phyloP scores from a whole-genome alignment of 2,888 invertebrate genomes.

The Platycheirus albimanus region DNA sequence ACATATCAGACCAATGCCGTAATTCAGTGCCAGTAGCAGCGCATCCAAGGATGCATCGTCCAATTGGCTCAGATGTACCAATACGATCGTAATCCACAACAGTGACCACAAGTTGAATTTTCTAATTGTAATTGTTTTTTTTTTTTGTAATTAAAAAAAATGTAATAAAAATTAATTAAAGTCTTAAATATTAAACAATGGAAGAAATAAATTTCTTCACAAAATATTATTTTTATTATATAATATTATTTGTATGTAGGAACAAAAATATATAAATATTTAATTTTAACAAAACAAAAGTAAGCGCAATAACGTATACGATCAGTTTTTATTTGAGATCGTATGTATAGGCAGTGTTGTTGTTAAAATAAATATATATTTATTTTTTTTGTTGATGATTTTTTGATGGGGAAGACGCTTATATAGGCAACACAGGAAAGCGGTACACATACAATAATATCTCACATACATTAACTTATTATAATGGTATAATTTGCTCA shows the following conservation, averaged over 20 bases:
- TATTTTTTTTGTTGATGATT: conserved; percentile 5
- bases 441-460: conserved; percentile 47
- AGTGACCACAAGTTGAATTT: conserved; percentile 99
- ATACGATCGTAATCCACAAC: conserved; percentile 99
- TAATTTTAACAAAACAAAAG: conserved; percentile 11
- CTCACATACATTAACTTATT: conserved; percentile 16
- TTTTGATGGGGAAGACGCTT: conserved; percentile 40
- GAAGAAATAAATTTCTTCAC: conserved; percentile 25
- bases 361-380: conserved; percentile 37
- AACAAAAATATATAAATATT: conserved; percentile 12
- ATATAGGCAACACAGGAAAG: conserved; percentile 64
- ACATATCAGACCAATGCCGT: conserved; percentile 99
- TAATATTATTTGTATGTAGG: no score
- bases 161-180: conserved; percentile 40
- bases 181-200: conserved; percentile 16
- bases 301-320: conserved; percentile 17
- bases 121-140: conserved; percentile 85
- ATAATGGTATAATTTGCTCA: conserved; percentile 41
- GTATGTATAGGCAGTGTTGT: conserved; percentile 9
- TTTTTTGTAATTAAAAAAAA: conserved; percentile 13
- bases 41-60: conserved; percentile 97
- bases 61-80: conserved; percentile 99
- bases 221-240: no score
- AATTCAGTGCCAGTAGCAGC: conserved; percentile 99
- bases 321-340: conserved; percentile 22